Conservation (phyloP, 2,888 invertebrate genomes). For the Polymixis flavicincta region DNA sequence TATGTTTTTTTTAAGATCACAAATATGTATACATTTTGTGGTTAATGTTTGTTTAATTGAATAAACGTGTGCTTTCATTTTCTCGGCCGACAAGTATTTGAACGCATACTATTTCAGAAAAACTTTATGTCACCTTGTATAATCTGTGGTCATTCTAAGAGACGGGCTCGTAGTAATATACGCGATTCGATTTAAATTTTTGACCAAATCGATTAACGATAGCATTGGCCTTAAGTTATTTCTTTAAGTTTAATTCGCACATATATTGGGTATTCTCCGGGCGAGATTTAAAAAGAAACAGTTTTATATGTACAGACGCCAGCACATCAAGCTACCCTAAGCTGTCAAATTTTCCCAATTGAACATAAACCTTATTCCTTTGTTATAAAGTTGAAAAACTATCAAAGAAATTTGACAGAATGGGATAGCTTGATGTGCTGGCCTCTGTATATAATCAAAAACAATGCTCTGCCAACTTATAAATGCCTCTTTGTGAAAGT, state of each 20-base stretch:
- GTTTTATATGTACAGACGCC: not conserved
- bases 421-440: no score
- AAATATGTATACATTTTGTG: not conserved
- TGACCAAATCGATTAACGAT: not conserved
- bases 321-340: no score
- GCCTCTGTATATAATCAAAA: not conserved
- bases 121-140: slow-evolving; percentile 41
- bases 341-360: no score
- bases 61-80: not conserved
- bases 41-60: not conserved
- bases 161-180: slow-evolving; percentile 30
- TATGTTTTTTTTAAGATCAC: accelerated
- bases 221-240: no score
- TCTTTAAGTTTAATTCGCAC: no score
- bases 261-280: no score
- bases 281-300: not conserved
- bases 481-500: not conserved
- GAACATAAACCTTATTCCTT: no score
- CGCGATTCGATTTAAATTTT: not conserved
- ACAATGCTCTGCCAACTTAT: not conserved
- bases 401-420: no score
- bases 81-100: slow-evolving; percentile 9
- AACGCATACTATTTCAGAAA: slow-evolving; percentile 25
- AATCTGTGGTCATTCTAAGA: slow-evolving; percentile 29
- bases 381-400: no score